Percentiles rank a stretch among this genome's conserved stretches.
Evolutionary conservation across 2,888 invertebrate genomes (phyloP).

Genomic region (Dynastes tityus): DNA sequence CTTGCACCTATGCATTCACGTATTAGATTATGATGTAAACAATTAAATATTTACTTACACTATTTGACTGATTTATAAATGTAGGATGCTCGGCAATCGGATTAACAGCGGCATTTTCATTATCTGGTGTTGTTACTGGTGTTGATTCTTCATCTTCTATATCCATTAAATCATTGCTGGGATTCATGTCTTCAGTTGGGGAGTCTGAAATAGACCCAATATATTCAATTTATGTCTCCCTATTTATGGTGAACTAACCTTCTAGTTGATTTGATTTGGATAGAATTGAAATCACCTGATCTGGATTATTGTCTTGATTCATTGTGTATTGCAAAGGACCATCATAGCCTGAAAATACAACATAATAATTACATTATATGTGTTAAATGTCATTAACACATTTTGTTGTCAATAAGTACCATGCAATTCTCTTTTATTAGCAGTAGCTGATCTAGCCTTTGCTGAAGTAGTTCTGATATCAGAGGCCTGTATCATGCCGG

Average conservation of each 20-base stretch:
- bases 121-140: conserved; percentile 71
- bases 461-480: conserved; percentile 82
- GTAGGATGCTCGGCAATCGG: conserved; percentile 65
- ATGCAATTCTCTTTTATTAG: conserved; percentile 79
- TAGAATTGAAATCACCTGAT: conserved; percentile 77
- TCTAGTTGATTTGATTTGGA: conserved; percentile 64
- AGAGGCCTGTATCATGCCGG: conserved; percentile 90
- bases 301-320: conserved; percentile 84
- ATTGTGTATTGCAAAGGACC: conserved; percentile 90
- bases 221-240: no score
- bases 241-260: conserved; percentile 58
- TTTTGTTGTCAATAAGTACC: conserved; percentile 70
- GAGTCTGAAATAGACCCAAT: conserved; percentile 45
- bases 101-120: conserved; percentile 66
- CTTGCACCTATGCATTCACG: conserved; percentile 70
- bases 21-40: neutral
- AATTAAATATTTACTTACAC: conserved; percentile 57
- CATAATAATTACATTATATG: conserved; percentile 58
- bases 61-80: conserved; percentile 64
- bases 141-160: conserved; percentile 77
- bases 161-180: conserved; percentile 67
- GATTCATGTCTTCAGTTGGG: conserved; percentile 56
- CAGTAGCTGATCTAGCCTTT: conserved; percentile 79
- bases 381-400: conserved; percentile 64
- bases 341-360: conserved; percentile 79